Evolutionary conservation across 2,888 invertebrate genomes (phyloP), one percentile per base, ranked within the genome.

Genomic region (Eilema griseolum): DNA sequence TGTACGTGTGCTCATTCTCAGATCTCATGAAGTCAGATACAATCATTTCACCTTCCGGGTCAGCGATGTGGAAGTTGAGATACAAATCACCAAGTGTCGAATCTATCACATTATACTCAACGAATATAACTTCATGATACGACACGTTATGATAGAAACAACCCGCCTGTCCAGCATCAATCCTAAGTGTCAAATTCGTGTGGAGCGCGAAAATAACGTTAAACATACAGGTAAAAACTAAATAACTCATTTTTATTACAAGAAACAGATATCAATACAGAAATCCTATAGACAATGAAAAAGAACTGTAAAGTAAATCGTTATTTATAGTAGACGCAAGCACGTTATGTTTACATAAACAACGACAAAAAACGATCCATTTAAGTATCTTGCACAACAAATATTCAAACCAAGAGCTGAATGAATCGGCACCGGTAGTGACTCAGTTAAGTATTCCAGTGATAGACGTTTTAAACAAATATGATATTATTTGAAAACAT

Each of bases 101-200:
- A 16, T 70, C 69, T 61, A 70, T 65, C 11, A 66, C 65, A 11
- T 61, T 65, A 56, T 70, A 70, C 16, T 56, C 61, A 11, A 61
- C 46, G 20, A 31, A 41, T 31, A 70, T 56, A n/a, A 65, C n/a
- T 56, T 65, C 52, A 37, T 37, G 52, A 1, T 33, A 11, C 14
- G 20, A 33, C 23, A 66, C 31, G 20, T 65, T 65, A 7, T 70
- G 46, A 56, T 33, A 70, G 24, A 70, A 70, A 26, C 69, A 65
- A 20, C 59, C 24, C 2, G 69, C 46, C 26, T 52, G 11, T 11
- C 69, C 65, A 20, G 65, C 16, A 5, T 60, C 60, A 14, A 70
- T 24, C 10, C 23, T 26, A 26, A 33, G n/a, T 26, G 69, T 70
- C 65, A 70, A 61, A 26, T 61, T 46, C 7, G 33, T 65, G n/a